Conservation (phyloP, 2,113 vertebrate species). For the Pongo abelii region DNA sequence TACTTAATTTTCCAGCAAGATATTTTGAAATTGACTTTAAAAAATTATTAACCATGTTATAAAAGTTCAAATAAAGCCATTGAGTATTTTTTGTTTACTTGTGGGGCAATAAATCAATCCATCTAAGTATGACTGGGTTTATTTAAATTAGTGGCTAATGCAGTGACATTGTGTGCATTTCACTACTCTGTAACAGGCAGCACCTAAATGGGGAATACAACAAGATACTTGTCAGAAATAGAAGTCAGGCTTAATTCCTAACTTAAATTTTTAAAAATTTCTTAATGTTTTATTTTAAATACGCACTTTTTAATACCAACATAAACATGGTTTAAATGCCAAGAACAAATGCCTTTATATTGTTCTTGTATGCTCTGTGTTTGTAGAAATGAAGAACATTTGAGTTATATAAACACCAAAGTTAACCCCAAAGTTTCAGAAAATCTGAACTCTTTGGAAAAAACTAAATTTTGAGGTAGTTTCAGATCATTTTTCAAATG, state of each 20-base stretch:
- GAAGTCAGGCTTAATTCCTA: not conserved
- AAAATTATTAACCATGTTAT: constrained; percentile 3
- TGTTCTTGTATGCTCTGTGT: not conserved
- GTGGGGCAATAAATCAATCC: not conserved
- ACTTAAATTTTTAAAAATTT: not conserved
- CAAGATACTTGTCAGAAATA: not conserved
- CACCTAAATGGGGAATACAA: not conserved
- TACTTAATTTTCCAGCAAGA: not conserved
- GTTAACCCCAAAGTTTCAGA: not conserved
- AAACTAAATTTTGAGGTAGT: not conserved
- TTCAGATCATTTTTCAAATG: constrained; percentile 59
- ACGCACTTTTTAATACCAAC: not conserved
- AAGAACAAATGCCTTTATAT: not conserved
- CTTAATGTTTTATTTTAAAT: not conserved
- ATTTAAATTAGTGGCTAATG: not conserved
- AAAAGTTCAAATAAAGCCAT: constrained; percentile 10
- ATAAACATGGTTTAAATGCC: not conserved
- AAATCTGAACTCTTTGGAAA: constrained; percentile 24
- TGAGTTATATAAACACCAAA: not conserved
- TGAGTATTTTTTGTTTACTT: not conserved
- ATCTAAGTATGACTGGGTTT: not conserved
- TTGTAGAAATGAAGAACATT: not conserved
- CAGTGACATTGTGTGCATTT: not conserved
- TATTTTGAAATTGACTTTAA: constrained; percentile 7
- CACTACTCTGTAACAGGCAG: not conserved